A percentile compares a stretch with the other conserved stretches of the same genome.
These are phyloP conservation scores for Todus mexicanus DNA, from an alignment of 2,797 vertebrate genomes.

Conservation along the genomic window DNA sequence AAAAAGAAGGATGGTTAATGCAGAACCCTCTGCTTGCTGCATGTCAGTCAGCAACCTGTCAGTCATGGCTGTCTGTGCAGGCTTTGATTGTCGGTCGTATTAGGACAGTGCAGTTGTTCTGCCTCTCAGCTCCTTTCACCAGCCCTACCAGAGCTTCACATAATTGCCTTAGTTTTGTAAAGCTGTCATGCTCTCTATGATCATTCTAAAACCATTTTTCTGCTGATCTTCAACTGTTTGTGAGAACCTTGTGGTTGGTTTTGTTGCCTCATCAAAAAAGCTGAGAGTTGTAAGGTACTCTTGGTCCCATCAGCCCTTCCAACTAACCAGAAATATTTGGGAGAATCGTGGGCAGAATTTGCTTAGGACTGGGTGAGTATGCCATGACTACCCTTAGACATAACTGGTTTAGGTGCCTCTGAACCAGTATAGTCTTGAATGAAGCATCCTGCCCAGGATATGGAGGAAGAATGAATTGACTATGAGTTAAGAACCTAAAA, in stretches of 20 bases:
- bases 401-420: not conserved
- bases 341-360: not conserved
- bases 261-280: rapidly evolving
- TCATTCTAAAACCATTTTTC: not conserved
- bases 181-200: rapidly evolving
- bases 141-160: not conserved
- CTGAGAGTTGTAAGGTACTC: not conserved
- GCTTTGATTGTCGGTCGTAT: not conserved
- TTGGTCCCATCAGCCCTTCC: not conserved
- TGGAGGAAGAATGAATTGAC: not conserved
- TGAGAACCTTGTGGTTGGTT: not conserved
- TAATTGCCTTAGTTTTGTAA: not conserved
- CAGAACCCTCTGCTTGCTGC: not conserved
- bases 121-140: not conserved
- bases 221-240: not conserved
- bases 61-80: not conserved
- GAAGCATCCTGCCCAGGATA: not conserved
- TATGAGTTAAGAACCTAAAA: slow-evolving; percentile 25
- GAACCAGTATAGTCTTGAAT: not conserved
- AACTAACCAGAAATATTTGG: not conserved
- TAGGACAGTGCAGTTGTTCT: not conserved
- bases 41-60: rapidly evolving
- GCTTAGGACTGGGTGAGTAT: not conserved
- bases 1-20: not conserved
- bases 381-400: too few relatives aligned